These are phyloP conservation scores for Dasypogon diadema DNA, from an alignment of 2,888 invertebrate genomes.

Conservation along the genomic window DNA sequence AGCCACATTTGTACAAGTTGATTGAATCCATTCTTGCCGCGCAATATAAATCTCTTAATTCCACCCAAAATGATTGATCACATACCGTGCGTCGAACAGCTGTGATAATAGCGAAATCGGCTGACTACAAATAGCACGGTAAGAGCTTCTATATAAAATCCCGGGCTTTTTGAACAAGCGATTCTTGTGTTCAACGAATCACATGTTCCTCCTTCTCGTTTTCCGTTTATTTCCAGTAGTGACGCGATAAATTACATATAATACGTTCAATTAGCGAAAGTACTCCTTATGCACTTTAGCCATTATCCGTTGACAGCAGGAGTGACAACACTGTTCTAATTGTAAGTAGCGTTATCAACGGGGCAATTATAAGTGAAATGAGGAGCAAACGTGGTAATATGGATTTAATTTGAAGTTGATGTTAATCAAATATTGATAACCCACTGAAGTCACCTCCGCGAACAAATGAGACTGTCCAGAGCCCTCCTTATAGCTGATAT, in stretches of 20 bases:
- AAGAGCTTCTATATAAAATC: constrained; percentile 14
- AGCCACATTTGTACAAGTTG: constrained; percentile 36
- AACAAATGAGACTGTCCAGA: background rate
- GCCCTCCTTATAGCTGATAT: constrained; percentile 8
- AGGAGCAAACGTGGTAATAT: constrained; percentile 8
- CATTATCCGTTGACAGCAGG: constrained; percentile 12
- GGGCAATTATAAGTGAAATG: constrained; percentile 17
- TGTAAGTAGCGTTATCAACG: constrained; percentile 4
- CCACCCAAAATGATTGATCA: constrained; percentile 49
- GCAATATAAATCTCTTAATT: constrained; percentile 46
- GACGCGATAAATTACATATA: constrained; percentile 19
- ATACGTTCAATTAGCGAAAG: constrained; percentile 36
- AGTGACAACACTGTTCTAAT: constrained; percentile 6
- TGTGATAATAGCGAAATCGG: constrained; percentile 26
- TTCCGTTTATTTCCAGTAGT: background rate
- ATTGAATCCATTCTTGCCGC: constrained; percentile 16
- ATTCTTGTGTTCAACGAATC: constrained; percentile 16
- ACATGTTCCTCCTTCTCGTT: background rate
- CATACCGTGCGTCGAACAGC: constrained; percentile 14
- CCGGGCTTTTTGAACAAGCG: background rate
- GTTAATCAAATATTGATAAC: constrained; percentile 33
- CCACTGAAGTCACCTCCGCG: background rate
- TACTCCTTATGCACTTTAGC: constrained; percentile 2
- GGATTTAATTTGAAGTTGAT: constrained; percentile 35
- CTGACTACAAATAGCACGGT: background rate